Evolutionary conservation across 2,888 invertebrate genomes (phyloP).

Genomic region (Sinopyrophorus schimmeli): DNA sequence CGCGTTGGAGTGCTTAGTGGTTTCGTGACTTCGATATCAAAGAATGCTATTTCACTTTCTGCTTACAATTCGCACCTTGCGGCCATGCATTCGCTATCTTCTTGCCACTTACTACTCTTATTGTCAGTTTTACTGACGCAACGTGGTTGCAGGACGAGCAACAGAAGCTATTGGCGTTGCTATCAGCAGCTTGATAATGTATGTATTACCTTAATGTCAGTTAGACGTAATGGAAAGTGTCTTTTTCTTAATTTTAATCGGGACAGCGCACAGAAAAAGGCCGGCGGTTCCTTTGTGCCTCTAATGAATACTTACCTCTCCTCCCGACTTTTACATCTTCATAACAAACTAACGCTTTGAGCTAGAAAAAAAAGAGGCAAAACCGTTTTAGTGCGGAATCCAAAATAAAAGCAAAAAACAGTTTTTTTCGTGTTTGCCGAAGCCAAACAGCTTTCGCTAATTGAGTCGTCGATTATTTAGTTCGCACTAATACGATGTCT

Average conservation of each 20-base stretch:
- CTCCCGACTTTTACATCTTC: too few species aligned
- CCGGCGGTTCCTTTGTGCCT: too few species aligned
- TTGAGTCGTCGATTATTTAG: too few species aligned
- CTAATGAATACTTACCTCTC: too few species aligned
- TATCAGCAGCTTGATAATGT: constrained; percentile 12
- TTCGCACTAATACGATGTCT: too few species aligned
- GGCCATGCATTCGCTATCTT: constrained; percentile 20
- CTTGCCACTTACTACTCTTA: constrained; percentile 20
- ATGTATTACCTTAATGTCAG: constrained; percentile 13
- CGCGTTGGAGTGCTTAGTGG: constrained; percentile 31
- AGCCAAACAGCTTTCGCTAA: too few species aligned
- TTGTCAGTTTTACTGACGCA: constrained; percentile 21
- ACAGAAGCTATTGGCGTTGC: constrained; percentile 13
- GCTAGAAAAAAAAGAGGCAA: too few species aligned
- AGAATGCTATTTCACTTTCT: constrained; percentile 26
- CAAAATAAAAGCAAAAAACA: too few species aligned
- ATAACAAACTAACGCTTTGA: too few species aligned
- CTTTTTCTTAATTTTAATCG: constrained; percentile 5
- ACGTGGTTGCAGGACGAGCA: constrained; percentile 13
- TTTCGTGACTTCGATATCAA: constrained; percentile 30
- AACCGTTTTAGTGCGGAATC: too few species aligned
- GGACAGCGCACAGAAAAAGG: too few species aligned
- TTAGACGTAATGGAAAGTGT: constrained; percentile 12
- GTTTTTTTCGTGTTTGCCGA: too few species aligned
- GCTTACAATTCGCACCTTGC: constrained; percentile 24